Conservation (phyloP, 2,113 vertebrate species). For the Pseudois nayaur region DNA sequence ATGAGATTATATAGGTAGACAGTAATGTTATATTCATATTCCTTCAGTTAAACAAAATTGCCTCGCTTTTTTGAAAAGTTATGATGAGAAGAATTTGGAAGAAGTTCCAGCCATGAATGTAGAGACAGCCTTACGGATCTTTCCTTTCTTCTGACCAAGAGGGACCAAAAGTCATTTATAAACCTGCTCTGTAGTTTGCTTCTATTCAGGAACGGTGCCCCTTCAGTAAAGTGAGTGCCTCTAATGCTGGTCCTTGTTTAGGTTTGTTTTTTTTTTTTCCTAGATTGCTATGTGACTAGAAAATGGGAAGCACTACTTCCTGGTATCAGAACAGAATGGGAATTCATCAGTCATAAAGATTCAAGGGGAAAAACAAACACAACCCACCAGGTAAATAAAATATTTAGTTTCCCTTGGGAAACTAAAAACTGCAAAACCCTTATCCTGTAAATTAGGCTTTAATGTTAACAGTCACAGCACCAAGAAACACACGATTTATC, state of each 20-base stretch:
- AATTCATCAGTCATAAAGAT: background rate
- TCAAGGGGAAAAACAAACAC: background rate
- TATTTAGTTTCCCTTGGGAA: background rate
- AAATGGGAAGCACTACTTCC: background rate
- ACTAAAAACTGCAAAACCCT: background rate
- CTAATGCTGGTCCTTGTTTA: background rate
- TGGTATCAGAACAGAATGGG: background rate
- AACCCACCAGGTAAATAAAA: background rate
- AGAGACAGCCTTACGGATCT: background rate
- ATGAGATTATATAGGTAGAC: background rate
- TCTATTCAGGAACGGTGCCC: background rate
- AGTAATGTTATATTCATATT: background rate
- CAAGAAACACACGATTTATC: background rate
- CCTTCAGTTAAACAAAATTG: background rate
- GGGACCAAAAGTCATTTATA: background rate
- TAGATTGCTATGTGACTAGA: background rate
- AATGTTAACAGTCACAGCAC: background rate
- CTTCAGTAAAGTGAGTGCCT: background rate
- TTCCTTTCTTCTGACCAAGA: conserved; percentile 19
- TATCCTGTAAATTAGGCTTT: background rate
- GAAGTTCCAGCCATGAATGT: background rate
- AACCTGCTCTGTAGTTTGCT: background rate
- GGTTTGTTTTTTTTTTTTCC: background rate
- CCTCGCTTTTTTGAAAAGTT: background rate
- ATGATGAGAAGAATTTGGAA: background rate